Base-by-base conservation (phyloP, 2,888 invertebrate genomes). In the Epirrhoe tristata region DNA sequence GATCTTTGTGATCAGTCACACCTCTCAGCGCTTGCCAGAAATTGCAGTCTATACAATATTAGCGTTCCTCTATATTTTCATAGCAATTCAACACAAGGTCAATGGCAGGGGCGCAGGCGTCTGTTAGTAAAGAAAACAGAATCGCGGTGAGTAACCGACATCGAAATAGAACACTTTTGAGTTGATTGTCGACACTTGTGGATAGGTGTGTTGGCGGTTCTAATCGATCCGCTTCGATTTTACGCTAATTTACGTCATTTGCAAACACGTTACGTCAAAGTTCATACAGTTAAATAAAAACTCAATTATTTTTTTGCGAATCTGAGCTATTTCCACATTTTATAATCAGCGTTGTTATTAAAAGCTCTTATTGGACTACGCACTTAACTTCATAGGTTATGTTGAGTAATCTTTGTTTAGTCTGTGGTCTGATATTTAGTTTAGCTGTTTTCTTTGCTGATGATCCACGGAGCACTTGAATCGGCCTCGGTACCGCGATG, bases 141-240 rank as follows among this genome's bases (percentile, higher is more conserved):
- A 82, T 80, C 78, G 76, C 82, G 81, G 85, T 92, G 93, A 92
- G 87, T 91, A 91, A 91, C 84, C 77, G 72, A 77, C 69, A 66
- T 83, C 54, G 72, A 91, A 90, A 89, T 91, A 91, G 89, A 89
- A 87, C 87, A 90, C 89, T 90, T 87, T 89, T 86, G 75, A 82
- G 79, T 82, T 83, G 77, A 83, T 81, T 78, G 73, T 76, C 78
- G 77, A 78, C 86, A 87, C 88, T 87, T 89, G 88, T 80, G 66
- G 73, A 73, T 80, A 79, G 79, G 80, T 82, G 78, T 73, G 77
- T 78, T 72, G 76, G 72, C 77, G 75, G 73, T 67, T 73, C 73
- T 73, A 76, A 78, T 75, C 73, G 77, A 70, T 78, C 73, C 71
- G 65, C 69, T 70, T 73, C 58, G 76, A 74, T 67, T 66, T 66